Percentiles rank a stretch among this genome's conserved stretches.
phyloP scores from a whole-genome alignment of 1,140 invertebrate species.

The Venustaconcha ellipsiformis region DNA sequence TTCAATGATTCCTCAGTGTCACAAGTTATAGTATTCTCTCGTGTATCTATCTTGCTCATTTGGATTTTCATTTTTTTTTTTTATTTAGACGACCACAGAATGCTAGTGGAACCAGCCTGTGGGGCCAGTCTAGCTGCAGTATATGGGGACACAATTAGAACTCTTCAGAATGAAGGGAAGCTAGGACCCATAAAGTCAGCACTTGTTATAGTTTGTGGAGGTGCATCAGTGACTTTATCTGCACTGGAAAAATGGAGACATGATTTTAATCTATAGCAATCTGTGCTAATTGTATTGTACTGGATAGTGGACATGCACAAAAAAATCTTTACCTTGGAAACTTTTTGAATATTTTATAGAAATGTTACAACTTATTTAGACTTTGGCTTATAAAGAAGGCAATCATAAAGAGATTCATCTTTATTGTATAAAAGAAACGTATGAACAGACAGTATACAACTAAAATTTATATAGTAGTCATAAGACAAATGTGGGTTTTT shows the following conservation, averaged over 20 bases:
- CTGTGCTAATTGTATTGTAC: too few relatives aligned
- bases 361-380: too few relatives aligned
- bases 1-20: too few relatives aligned
- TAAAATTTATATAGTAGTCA: too few relatives aligned
- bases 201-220: conserved; percentile 73
- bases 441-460: too few relatives aligned
- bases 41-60: background rate
- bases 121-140: conserved; percentile 70
- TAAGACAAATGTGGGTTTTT: too few relatives aligned
- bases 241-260: conserved; percentile 65
- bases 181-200: conserved; percentile 57
- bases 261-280: conserved; percentile 42
- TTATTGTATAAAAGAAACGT: too few relatives aligned
- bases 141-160: conserved; percentile 64
- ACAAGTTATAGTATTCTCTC: background rate
- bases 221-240: conserved; percentile 66
- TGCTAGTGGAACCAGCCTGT: conserved; percentile 72
- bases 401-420: too few relatives aligned
- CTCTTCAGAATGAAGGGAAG: conserved; percentile 56
- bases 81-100: conserved; percentile 65
- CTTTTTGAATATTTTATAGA: too few relatives aligned
- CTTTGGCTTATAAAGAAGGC: too few relatives aligned
- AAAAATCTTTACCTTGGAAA: too few relatives aligned
- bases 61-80: conserved; percentile 6
- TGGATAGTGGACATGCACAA: too few relatives aligned